Evolutionary conservation across 2,113 vertebrate genomes (phyloP).

Genomic region (Thermophis baileyi): DNA sequence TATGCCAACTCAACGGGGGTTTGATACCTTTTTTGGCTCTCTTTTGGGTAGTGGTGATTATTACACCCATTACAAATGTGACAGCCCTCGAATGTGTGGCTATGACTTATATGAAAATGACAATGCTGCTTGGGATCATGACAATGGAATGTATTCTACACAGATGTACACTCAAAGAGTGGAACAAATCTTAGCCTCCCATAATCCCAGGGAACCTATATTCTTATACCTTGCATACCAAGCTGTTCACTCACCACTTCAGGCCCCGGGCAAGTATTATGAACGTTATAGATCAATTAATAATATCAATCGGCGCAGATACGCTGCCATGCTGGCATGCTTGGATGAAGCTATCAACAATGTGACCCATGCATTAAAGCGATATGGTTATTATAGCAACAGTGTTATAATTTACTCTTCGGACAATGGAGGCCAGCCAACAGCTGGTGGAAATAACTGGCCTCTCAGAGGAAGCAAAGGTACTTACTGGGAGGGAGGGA

Average conservation of each 20-base stretch:
- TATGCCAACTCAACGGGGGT: slow-evolving; percentile 91
- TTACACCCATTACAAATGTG: slow-evolving; percentile 96
- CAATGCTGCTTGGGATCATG: slow-evolving; percentile 89
- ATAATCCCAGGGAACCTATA: slow-evolving; percentile 79
- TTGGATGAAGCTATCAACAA: slow-evolving; percentile 92
- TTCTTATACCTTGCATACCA: slow-evolving; percentile 94
- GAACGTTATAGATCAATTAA: slow-evolving; percentile 88
- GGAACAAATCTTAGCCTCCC: slow-evolving; percentile 82
- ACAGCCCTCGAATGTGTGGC: slow-evolving; percentile 88
- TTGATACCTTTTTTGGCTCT: slow-evolving; percentile 94
- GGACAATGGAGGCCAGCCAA: slow-evolving; percentile 92
- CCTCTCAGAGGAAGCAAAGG: slow-evolving; percentile 94
- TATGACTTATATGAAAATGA: slow-evolving; percentile 94
- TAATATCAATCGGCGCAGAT: slow-evolving; percentile 86
- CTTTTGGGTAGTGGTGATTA: slow-evolving; percentile 94
- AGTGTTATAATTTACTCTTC: slow-evolving; percentile 93
- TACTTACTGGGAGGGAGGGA: slow-evolving; percentile 95
- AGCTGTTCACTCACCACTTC: slow-evolving; percentile 92
- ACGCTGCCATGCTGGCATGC: slow-evolving; percentile 94
- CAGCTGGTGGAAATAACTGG: slow-evolving; percentile 94
- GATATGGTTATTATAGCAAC: slow-evolving; percentile 89
- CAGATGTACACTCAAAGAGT: slow-evolving; percentile 92
- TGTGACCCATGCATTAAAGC: slow-evolving; percentile 84
- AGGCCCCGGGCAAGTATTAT: slow-evolving; percentile 88
- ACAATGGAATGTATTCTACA: slow-evolving; percentile 88